phyloP scores from a whole-genome alignment of 2,888 invertebrate genomes.

The Dasypolia templi region DNA sequence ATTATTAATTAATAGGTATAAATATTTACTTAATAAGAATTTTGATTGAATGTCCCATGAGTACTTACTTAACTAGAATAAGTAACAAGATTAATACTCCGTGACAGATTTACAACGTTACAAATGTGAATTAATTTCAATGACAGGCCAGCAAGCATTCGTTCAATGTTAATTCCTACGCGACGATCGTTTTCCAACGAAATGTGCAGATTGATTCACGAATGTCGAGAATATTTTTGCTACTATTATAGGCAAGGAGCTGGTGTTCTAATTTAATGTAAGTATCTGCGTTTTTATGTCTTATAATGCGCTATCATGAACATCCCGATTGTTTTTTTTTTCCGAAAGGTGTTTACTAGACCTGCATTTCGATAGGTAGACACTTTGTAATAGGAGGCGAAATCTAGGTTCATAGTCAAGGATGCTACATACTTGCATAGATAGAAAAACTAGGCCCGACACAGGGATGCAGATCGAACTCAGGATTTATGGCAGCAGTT shows the following conservation, averaged over 20 bases:
- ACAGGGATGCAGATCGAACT: no score
- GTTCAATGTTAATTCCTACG: conserved; percentile 42
- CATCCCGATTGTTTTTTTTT: no score
- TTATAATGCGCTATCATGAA: no score
- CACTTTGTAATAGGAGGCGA: no score
- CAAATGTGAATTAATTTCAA: conserved; percentile 43
- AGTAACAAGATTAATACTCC: background rate
- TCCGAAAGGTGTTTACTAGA: no score
- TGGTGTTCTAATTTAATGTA: background rate
- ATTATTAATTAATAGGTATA: no score
- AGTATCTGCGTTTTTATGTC: background rate
- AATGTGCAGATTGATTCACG: conserved; percentile 4
- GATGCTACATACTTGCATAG: no score
- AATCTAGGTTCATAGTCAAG: no score
- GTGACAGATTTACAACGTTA: conserved; percentile 12
- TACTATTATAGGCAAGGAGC: conserved; percentile 17
- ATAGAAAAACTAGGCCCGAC: no score
- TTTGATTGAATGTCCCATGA: background rate
- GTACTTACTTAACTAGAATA: background rate
- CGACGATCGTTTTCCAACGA: conserved; percentile 20
- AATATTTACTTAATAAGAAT: no score
- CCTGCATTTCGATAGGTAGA: no score
- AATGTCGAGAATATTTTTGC: conserved; percentile 4
- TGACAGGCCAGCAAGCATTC: conserved; percentile 12
- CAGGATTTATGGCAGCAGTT: no score